A percentile compares a stretch with the other conserved stretches of the same genome.
Evolutionary conservation across 2,888 invertebrate genomes (phyloP).

Genomic region (Halictus ligatus): DNA sequence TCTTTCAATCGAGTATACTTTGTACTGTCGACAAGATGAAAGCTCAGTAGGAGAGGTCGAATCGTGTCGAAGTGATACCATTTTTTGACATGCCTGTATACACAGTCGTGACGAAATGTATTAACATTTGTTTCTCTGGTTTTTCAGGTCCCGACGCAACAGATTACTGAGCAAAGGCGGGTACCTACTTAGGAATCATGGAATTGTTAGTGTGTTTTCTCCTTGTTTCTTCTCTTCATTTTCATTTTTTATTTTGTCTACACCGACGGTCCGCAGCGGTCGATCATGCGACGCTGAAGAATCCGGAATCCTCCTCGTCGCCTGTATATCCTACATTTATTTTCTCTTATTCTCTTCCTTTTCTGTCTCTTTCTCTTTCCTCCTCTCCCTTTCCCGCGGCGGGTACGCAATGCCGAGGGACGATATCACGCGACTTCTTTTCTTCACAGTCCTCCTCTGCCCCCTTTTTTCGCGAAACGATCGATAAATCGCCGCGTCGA

Average conservation of each 20-base stretch:
- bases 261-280: constrained; percentile 60
- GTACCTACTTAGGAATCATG: constrained; percentile 65
- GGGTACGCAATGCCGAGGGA: constrained; percentile 38
- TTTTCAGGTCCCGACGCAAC: constrained; percentile 82
- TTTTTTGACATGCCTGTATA: neutral
- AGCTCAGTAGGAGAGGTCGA: no score
- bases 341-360: neutral
- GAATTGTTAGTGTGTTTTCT: constrained; percentile 76
- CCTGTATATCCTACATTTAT: neutral
- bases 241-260: constrained; percentile 75
- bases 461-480: constrained; percentile 8
- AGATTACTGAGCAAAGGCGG: constrained; percentile 78
- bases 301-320: constrained; percentile 22
- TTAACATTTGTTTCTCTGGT: constrained; percentile 52
- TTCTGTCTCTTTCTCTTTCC: neutral
- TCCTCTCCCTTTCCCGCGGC: neutral
- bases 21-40: no score
- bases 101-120: neutral
- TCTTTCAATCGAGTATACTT: no score
- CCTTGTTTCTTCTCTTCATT: constrained; percentile 66
- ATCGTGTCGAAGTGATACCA: neutral
- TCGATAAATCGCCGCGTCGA: constrained; percentile 12
- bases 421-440: neutral
- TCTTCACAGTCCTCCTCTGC: neutral
- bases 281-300: constrained; percentile 31